Conservation (phyloP, 2,113 vertebrate species). For the Prietella phreatophila region DNA sequence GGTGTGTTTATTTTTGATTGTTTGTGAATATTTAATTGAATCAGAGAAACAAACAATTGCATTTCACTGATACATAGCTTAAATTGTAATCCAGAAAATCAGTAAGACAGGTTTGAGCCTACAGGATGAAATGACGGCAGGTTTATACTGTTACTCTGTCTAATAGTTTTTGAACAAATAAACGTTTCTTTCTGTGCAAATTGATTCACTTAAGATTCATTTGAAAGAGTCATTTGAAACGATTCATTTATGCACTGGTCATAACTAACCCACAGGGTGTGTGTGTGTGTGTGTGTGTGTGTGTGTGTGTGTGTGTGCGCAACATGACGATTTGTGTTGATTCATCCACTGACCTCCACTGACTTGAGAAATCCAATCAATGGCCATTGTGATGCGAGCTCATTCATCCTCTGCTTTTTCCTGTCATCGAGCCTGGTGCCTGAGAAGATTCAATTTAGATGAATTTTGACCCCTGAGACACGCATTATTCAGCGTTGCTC, state of each 20-base stretch:
- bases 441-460: slow-evolving; percentile 53
- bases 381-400: slow-evolving; percentile 47
- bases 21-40: background rate
- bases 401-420: slow-evolving; percentile 47
- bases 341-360: slow-evolving; percentile 42
- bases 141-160: background rate
- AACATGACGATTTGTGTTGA: slow-evolving; percentile 38
- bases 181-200: background rate
- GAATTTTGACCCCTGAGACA: slow-evolving; percentile 52
- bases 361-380: slow-evolving; percentile 55
- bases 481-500: slow-evolving; percentile 41
- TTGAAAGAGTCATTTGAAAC: background rate
- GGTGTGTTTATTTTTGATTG: background rate
- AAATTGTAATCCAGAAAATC: background rate
- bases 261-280: background rate
- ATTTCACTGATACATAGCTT: background rate
- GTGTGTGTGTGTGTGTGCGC: background rate
- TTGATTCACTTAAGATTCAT: background rate
- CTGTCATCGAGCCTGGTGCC: slow-evolving; percentile 34
- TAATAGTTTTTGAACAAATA: background rate
- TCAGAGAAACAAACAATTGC: background rate
- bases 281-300: slow-evolving; percentile 10
- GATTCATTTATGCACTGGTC: background rate
- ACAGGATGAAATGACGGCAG: background rate
- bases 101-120: background rate